Conservation (phyloP, 2,797 vertebrate genomes). For the Typhlichthys eigenmanni region DNA sequence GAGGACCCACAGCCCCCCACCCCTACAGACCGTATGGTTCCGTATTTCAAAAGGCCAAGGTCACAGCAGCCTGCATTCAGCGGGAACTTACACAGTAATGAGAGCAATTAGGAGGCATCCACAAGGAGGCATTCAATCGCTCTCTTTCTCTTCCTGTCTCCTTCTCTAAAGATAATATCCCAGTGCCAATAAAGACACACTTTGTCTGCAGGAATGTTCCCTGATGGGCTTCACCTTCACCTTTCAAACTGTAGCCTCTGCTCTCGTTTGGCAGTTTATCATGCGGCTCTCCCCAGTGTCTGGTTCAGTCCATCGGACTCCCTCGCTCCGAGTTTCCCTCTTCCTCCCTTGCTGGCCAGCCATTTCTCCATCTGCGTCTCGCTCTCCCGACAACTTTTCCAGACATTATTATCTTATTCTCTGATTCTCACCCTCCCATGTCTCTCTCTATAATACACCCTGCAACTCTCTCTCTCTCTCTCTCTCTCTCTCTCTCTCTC, state of each 20-base stretch:
- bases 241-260: not conserved
- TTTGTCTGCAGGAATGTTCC: too few species aligned
- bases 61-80: conserved; percentile 64
- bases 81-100: conserved; percentile 76
- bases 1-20: conserved; percentile 6
- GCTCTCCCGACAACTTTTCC: conserved; percentile 22
- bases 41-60: conserved; percentile 78
- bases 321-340: conserved; percentile 33
- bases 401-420: not conserved
- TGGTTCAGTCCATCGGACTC: conserved; percentile 47
- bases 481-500: conserved; percentile 2
- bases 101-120: conserved; percentile 73
- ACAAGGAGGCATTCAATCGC: conserved; percentile 59
- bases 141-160: conserved; percentile 21
- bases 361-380: conserved; percentile 20
- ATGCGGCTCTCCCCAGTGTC: conserved; percentile 27
- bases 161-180: not conserved
- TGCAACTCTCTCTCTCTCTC: conserved; percentile 6
- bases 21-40: conserved; percentile 52
- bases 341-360: conserved; percentile 26
- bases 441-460: conserved; percentile 39
- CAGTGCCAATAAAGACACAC: too few species aligned
- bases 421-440: conserved; percentile 20
- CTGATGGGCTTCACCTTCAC: not conserved
- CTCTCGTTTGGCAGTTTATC: not conserved